These are phyloP conservation scores for Miniopterus natalensis DNA, from an alignment of 2,113 vertebrate species.

Conservation along the genomic window DNA sequence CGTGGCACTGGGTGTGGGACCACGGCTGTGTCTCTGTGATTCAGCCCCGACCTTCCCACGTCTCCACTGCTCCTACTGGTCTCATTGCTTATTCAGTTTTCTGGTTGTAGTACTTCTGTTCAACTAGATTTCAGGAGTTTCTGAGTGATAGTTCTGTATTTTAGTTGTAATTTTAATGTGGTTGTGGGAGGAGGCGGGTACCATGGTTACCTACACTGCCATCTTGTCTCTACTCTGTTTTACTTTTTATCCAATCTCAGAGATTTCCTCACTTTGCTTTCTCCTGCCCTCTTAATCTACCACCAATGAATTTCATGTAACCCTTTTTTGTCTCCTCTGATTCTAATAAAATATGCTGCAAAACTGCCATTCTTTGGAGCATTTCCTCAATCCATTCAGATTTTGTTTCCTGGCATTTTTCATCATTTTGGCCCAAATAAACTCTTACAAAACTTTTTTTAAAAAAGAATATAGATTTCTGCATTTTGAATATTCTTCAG, in stretches of 20 bases:
- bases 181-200: no score
- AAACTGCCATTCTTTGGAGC: background rate
- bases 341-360: background rate
- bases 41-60: no score
- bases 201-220: no score
- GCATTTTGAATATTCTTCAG: slow-evolving; percentile 34
- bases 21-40: no score
- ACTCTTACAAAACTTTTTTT: background rate
- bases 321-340: background rate
- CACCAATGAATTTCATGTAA: background rate
- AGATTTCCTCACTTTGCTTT: background rate
- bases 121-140: no score
- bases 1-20: no score
- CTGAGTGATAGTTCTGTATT: no score
- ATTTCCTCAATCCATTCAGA: background rate
- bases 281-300: background rate
- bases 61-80: no score
- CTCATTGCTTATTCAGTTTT: no score
- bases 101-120: no score
- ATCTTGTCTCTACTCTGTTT: background rate
- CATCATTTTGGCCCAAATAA: background rate
- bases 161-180: no score
- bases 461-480: background rate
- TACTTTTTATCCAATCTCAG: background rate
- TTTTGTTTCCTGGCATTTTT: background rate